Percentiles rank a stretch among this genome's conserved stretches.
phyloP scores from a whole-genome alignment of 2,113 vertebrate genomes.

The Cyphomyrus plagiostoma region DNA sequence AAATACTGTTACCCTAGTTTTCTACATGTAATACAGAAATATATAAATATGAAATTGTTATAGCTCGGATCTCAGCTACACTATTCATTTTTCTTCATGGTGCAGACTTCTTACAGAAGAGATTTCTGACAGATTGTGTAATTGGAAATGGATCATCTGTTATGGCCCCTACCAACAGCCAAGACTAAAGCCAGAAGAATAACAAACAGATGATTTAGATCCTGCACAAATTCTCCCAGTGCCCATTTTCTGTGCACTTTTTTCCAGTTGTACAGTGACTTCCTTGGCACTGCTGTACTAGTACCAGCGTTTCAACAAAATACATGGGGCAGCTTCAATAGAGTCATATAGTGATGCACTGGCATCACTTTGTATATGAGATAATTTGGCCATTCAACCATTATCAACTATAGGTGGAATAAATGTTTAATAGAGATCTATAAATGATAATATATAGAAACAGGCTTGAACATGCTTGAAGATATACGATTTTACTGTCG shows the following conservation, averaged over 20 bases:
- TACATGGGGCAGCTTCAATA: not conserved
- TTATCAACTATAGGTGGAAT: not conserved
- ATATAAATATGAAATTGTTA: not conserved
- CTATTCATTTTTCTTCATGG: not conserved
- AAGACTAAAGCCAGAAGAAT: not conserved
- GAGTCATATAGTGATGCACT: not conserved
- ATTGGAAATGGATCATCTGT: not conserved
- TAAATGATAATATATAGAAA: not conserved
- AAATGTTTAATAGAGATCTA: not conserved
- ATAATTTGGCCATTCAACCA: not conserved
- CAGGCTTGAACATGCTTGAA: not conserved
- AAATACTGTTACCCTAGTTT: not conserved
- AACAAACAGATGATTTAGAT: conserved; percentile 15
- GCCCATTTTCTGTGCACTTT: not conserved
- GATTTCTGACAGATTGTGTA: not conserved
- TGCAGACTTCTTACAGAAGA: not conserved
- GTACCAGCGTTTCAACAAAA: not conserved
- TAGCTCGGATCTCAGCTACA: not conserved
- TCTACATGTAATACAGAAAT: not conserved
- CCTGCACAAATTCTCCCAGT: not conserved
- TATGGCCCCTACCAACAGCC: not conserved
- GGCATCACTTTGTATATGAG: not conserved
- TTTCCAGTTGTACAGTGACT: not conserved
- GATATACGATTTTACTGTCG: not conserved
- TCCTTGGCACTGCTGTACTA: not conserved